Conservation (phyloP, 2,797 vertebrate species). For the Oryzias sinensis region DNA sequence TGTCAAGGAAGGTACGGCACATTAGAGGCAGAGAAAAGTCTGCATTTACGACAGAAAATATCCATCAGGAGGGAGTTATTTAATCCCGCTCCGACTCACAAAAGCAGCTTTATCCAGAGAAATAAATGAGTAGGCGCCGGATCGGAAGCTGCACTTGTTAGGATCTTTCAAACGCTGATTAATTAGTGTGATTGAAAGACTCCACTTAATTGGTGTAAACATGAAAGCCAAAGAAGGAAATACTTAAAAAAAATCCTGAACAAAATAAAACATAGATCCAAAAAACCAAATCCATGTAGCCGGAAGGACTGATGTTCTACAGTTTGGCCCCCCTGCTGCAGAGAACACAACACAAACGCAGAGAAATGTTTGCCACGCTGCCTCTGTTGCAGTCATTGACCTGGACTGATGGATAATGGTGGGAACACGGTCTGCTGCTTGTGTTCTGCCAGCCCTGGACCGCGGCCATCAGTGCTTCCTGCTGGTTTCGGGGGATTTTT, state of each 20-base stretch:
- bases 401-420: not conserved
- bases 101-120: conserved; percentile 45
- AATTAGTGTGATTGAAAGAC: conserved; percentile 54
- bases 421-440: not conserved
- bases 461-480: not conserved
- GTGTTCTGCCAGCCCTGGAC: conserved; percentile 12
- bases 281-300: not conserved
- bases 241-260: conserved; percentile 7
- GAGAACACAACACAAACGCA: not conserved
- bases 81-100: conserved; percentile 46
- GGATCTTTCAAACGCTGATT: conserved; percentile 38
- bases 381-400: not conserved
- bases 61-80: conserved; percentile 43
- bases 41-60: conserved; percentile 53
- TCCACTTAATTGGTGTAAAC: conserved; percentile 41
- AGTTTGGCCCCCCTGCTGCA: not conserved
- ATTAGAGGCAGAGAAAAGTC: conserved; percentile 57
- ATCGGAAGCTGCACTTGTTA: conserved; percentile 22
- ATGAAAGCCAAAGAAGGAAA: conserved; percentile 28
- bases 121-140: conserved; percentile 23
- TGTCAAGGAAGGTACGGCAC: conserved; percentile 59
- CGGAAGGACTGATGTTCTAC: not conserved
- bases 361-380: not conserved
- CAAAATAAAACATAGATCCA: not conserved
- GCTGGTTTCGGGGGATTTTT: not conserved